Base-by-base conservation (phyloP, 2,888 invertebrate genomes). In the Campopleginae sp. region DNA sequence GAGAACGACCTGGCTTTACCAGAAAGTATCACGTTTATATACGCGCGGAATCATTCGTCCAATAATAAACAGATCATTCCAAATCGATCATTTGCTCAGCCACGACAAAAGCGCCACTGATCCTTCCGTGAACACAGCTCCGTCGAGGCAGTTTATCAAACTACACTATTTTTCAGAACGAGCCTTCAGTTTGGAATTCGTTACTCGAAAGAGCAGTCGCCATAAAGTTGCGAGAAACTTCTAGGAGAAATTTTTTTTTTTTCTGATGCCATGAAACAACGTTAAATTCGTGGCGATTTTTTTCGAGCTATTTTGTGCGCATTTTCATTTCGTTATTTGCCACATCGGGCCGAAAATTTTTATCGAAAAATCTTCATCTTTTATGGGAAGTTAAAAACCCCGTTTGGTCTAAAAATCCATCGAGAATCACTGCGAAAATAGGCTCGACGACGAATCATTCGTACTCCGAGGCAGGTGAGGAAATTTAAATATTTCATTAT, bases 11-110 rank as follows among this genome's bases (percentile, higher is more conserved):
- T n/a, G 27, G 19, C 12, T 54, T 58, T 68, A 19, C 27, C 27
- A 27, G 3, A 17, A 1, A 38, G 19, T 71, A n/a, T 19, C 33
- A 23, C n/a, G 23, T 83, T 75, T 61, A 58, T 79, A 79, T 63
- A 63, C 23, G 54, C 75, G 80, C 71, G 61, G 58, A 76, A 80
- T 76, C 38, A 61, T 51, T 51, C 38, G 63, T 46, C 76, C 80
- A 76, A 76, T 76, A 71, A 71, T 51, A 46, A n/a, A 54, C 54
- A 2, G 7, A 65, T 63, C 46, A 6, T 58, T 48, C 33, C 44
- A 38, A 38, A 12, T 48, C 51, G 44, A 61, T 80, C 1, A 31
- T 48, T 8, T n/a, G 71, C 38, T 38, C 33, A 27, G 38, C 76
- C n/a, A 44, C 12, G 31, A 44, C 44, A 42, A 46, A 51, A 84